Percentiles rank a stretch among this genome's conserved stretches.
phyloP scores from a whole-genome alignment of 2,113 vertebrate genomes.

The Dolichotis patagonum region DNA sequence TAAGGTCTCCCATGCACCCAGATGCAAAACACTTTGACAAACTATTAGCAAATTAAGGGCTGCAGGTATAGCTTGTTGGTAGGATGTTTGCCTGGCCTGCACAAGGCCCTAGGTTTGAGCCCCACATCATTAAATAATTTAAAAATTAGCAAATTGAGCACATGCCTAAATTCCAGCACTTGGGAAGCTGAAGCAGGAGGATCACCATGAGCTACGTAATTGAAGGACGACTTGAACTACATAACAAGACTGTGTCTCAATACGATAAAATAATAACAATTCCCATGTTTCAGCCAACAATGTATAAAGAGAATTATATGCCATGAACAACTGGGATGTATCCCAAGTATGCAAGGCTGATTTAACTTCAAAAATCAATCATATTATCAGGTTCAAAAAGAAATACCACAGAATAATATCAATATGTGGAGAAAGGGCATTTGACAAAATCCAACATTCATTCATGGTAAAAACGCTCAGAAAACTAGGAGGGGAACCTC shows the following conservation, averaged over 20 bases:
- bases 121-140: not conserved
- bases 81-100: not conserved
- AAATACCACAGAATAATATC: not conserved
- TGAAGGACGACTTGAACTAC: not conserved
- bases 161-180: not conserved
- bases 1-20: not conserved
- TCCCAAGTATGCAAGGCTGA: not conserved
- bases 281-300: not conserved
- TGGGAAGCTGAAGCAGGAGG: not conserved
- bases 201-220: not conserved
- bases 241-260: not conserved
- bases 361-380: not conserved
- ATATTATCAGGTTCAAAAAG: not conserved
- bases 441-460: not conserved
- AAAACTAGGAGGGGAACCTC: not conserved
- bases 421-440: not conserved
- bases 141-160: not conserved
- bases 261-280: not conserved
- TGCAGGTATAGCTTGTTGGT: not conserved
- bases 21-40: not conserved
- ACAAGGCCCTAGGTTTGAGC: not conserved
- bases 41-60: not conserved
- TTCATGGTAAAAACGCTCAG: not conserved
- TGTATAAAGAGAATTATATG: not conserved
- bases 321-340: not conserved